phyloP scores from a whole-genome alignment of 2,113 vertebrate genomes.

The Neolamprologus brichardi region DNA sequence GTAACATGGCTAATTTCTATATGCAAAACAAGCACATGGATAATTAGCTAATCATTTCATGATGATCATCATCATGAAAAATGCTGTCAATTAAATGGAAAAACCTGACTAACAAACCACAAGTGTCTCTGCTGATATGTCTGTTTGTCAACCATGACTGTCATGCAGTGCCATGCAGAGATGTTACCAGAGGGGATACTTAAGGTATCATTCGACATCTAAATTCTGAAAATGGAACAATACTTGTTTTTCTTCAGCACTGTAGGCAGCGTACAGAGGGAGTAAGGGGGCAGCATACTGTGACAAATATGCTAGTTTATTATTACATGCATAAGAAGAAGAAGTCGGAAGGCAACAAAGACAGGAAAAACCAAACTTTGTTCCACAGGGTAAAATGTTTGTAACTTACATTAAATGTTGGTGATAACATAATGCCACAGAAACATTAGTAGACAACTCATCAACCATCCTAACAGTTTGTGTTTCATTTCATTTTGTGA shows the following conservation, averaged over 20 bases:
- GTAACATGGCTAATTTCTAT: background rate
- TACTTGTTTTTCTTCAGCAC: background rate
- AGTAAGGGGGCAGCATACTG: background rate
- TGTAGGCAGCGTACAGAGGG: background rate
- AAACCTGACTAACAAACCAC: background rate
- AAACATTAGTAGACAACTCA: background rate
- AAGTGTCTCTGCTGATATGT: background rate
- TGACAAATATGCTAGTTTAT: background rate
- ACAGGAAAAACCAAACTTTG: background rate
- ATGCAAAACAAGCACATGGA: background rate
- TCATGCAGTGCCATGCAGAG: background rate
- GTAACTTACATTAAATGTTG: background rate
- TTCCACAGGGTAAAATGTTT: background rate
- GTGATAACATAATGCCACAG: background rate
- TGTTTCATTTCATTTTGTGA: background rate
- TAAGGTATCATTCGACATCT: background rate
- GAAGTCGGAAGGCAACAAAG: fast-evolving
- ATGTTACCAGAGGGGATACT: background rate
- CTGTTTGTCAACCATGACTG: background rate
- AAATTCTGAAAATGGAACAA: background rate
- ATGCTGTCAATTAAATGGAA: background rate
- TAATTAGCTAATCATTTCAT: background rate
- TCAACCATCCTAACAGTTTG: background rate
- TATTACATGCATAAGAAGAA: background rate
- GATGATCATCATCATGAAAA: background rate